Evolutionary conservation across 2,888 invertebrate species (phyloP).

Genomic region (Priapulus caudatus): DNA sequence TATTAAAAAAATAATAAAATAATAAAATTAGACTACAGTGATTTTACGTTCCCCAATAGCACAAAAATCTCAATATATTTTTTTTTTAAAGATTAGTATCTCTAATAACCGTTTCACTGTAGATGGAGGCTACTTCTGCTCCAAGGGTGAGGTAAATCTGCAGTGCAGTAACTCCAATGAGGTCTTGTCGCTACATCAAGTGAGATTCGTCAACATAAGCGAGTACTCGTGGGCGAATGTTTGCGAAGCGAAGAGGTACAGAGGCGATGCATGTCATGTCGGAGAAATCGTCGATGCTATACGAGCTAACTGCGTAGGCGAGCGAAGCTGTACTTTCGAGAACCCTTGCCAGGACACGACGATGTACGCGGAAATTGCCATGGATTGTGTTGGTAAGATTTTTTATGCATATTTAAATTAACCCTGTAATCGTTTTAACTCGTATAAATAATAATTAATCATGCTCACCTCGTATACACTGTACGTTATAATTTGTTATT

Average conservation of each 20-base stretch:
- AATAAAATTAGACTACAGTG: too few species aligned
- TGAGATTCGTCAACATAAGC: neutral
- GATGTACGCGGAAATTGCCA: neutral
- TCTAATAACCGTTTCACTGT: too few species aligned
- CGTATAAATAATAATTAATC: too few species aligned
- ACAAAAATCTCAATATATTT: too few species aligned
- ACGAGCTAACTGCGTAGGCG: neutral
- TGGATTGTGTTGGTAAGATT: conserved; percentile 1
- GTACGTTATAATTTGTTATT: too few species aligned
- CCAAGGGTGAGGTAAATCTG: neutral
- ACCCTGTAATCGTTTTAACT: too few species aligned
- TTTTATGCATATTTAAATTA: too few species aligned
- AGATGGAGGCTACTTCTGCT: neutral
- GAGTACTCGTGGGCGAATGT: neutral
- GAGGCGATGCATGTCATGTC: neutral
- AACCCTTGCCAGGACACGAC: conserved; percentile 1
- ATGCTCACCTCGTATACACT: too few species aligned
- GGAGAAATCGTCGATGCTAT: neutral
- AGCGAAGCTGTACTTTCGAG: neutral
- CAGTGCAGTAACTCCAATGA: neutral
- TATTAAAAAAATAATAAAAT: too few species aligned
- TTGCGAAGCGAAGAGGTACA: neutral
- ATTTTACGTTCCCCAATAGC: too few species aligned
- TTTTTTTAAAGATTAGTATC: too few species aligned
- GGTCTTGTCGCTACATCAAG: neutral